Percentiles rank a stretch among this genome's conserved stretches.
Evolutionary conservation across 2,113 vertebrate species (phyloP).

Genomic region (Scytalopus superciliaris): DNA sequence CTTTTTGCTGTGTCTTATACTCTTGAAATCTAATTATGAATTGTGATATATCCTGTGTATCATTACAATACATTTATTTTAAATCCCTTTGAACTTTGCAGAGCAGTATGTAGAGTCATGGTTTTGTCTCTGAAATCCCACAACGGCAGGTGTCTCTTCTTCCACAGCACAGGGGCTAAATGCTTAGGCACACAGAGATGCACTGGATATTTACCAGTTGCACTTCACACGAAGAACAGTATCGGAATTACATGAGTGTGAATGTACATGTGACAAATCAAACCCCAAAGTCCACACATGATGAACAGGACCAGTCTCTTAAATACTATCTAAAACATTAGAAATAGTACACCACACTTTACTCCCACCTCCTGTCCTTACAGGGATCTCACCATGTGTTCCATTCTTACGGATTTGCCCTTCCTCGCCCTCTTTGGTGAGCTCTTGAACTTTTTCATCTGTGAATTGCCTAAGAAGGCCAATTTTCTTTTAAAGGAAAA

Average conservation of each 20-base stretch:
- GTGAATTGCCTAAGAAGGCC: not conserved
- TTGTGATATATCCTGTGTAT: not conserved
- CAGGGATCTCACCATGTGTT: not conserved
- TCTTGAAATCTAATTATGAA: not conserved
- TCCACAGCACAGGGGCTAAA: not conserved
- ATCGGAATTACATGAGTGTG: not conserved
- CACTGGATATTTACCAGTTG: not conserved
- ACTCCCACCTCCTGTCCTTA: not conserved
- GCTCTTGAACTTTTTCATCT: not conserved
- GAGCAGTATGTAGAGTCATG: not conserved
- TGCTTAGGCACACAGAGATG: not conserved
- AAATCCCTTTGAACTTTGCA: not conserved
- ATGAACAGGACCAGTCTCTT: not conserved
- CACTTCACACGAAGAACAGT: not conserved
- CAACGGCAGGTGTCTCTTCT: not conserved
- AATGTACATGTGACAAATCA: not conserved
- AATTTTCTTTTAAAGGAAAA: not conserved
- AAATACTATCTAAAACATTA: not conserved
- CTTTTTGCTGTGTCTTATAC: not conserved
- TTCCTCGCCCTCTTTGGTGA: not conserved
- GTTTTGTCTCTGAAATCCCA: not conserved
- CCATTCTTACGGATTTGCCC: not conserved
- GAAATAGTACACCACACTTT: not conserved
- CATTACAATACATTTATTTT: not conserved
- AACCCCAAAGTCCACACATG: not conserved